Percentiles rank a stretch among this genome's conserved stretches.
These are phyloP conservation scores for Platerodrilus igneus DNA, from an alignment of 2,888 invertebrate genomes.

Conservation along the genomic window DNA sequence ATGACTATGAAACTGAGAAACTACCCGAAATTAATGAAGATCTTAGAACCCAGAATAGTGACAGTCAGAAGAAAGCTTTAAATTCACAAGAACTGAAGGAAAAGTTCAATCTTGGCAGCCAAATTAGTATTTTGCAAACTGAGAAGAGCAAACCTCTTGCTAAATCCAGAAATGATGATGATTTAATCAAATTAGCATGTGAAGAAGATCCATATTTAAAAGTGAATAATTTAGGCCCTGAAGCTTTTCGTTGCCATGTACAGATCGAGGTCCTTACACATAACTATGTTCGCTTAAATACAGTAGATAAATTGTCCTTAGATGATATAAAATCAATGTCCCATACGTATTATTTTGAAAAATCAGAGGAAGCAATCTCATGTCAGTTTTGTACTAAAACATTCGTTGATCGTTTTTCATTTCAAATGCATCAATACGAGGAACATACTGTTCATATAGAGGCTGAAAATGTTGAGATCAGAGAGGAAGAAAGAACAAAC, in stretches of 20 bases:
- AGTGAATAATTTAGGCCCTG: conserved; percentile 9
- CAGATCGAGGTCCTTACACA: conserved; percentile 5
- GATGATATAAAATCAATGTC: conserved; percentile 9
- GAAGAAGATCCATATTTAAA: conserved; percentile 11
- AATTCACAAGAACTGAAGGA: conserved; percentile 13
- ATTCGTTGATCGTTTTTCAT: conserved; percentile 10
- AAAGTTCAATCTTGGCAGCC: conserved; percentile 20
- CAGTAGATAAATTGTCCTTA: conserved; percentile 5
- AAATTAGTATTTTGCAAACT: conserved; percentile 18
- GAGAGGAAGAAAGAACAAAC: conserved; percentile 2
- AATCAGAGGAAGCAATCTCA: background rate
- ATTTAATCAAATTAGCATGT: conserved; percentile 7
- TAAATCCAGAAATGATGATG: no score
- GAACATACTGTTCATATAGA: conserved; percentile 6
- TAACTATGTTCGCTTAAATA: conserved; percentile 1
- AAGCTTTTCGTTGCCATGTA: conserved; percentile 7
- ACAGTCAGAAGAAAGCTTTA: conserved; percentile 3
- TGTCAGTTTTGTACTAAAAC: conserved; percentile 10
- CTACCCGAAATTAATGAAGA: conserved; percentile 17
- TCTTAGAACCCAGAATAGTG: conserved; percentile 2
- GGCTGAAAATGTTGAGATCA: background rate
- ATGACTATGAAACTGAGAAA: conserved; percentile 12
- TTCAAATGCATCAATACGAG: conserved; percentile 12
- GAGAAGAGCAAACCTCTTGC: background rate
- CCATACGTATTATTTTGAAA: conserved; percentile 7